Evolutionary conservation across 2,113 vertebrate genomes (phyloP).

Genomic region (Gopherus evgoodei): DNA sequence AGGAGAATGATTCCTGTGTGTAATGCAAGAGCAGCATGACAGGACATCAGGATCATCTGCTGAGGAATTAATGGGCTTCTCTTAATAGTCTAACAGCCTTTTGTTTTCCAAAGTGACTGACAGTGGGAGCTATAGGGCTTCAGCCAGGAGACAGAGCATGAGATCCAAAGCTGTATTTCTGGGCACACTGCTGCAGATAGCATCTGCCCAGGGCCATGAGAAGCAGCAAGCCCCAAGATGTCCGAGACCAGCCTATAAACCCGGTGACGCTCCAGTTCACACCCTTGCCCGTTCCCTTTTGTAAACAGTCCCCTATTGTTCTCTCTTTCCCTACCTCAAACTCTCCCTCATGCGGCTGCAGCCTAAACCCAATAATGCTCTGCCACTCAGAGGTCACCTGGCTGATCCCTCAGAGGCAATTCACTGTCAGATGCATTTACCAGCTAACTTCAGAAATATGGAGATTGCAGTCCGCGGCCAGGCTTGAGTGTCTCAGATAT

Average conservation of each 20-base stretch:
- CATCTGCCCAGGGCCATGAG: slow-evolving; percentile 36
- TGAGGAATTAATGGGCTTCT: slow-evolving; percentile 29
- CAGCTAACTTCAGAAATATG: not conserved
- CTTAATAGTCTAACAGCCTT: slow-evolving; percentile 19
- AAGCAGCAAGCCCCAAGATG: not conserved
- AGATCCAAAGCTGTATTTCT: not conserved
- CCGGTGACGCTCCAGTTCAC: not conserved
- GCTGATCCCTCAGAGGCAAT: not conserved
- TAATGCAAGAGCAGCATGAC: slow-evolving; percentile 30
- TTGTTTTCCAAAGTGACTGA: slow-evolving; percentile 27
- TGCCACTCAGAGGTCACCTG: not conserved
- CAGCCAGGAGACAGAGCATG: slow-evolving; percentile 23
- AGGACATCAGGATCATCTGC: slow-evolving; percentile 24
- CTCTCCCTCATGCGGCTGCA: not conserved
- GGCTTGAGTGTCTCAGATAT: not conserved
- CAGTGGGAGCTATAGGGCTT: slow-evolving; percentile 8
- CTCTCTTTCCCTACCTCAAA: not conserved
- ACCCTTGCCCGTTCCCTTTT: not conserved
- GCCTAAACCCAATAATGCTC: not conserved
- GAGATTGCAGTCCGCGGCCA: not conserved
- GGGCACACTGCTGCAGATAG: slow-evolving; percentile 3
- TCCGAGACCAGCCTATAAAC: not conserved
- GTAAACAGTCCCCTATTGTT: not conserved
- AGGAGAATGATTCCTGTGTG: slow-evolving; percentile 49
- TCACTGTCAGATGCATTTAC: not conserved